Base-by-base conservation (phyloP, 1,140 invertebrate genomes). In the Diorhabda elongata region DNA sequence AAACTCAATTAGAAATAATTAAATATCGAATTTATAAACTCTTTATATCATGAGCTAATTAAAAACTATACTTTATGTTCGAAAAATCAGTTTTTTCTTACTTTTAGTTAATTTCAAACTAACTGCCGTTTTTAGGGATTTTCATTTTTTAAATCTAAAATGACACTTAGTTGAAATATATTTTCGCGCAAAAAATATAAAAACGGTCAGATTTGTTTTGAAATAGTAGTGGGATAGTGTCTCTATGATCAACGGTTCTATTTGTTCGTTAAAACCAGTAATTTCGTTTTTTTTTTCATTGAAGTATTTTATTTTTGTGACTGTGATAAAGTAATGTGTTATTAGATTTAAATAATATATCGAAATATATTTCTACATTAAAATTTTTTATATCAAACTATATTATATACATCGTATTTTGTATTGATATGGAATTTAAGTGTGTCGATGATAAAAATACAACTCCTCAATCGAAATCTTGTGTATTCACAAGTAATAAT, bases 401-500 rank as follows among this genome's bases (percentile, higher is more conserved):
- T 26, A 26, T 26, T 52, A 60, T 11, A 60, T 60, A 26, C 26
- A 26, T 26, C 42, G 8, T n/a, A 60, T 60, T 42, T n/a, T 6
- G 42, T 26, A 26, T 11, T 60, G 42, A 66, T 8, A 72, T 72
- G 71, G 71, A 72, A 60, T 70, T 70, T 62, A 72, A 70, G 67
- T 65, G 67, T 42, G 58, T 72, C 9, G 69, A 65, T 45, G 73
- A 71, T 45, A 72, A 64, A 68, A 64, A 71, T 58, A 64, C 64
- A 58, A 74, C 73, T 41, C 73, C 73, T 3, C 71, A 71, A n/a
- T 66, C 73, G 8, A 43, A 68, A 68, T 45, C 70, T 58, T 58
- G 59, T n/a, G 62, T 70, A 45, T 72, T 66, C 4, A 41, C 69
- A 52, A 69, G 64, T 44, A 66, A 69, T n/a, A 57, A 6, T 5